Base-by-base conservation (phyloP, 2,113 vertebrate species). In the Microcebus tavaratra region DNA sequence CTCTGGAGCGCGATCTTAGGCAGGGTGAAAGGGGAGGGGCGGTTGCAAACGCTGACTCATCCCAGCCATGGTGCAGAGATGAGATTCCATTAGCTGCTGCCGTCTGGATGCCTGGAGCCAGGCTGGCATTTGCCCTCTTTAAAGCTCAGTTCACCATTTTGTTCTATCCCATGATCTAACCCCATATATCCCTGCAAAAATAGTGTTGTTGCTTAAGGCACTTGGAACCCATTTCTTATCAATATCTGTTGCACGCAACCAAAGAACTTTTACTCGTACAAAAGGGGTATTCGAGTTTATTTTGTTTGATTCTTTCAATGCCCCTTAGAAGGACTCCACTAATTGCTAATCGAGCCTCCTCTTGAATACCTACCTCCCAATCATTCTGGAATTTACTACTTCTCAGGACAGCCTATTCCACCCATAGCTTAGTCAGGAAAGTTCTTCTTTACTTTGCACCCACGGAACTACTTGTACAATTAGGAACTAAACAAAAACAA, bases 21-120 rank as follows among this genome's bases (percentile, higher is more conserved):
- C 6, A 23, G 9, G 59, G 55, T 8, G 25, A 59, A 2, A n/a
- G 6, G 17, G 34, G 48, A 20, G 39, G 48, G 48, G 8, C 23
- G 15, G 3, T 7, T 6, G 25, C 2, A 48, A 45, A 12, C 6
- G 2, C 73, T n/a, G 50, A 18, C 3, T 27, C 63, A 4, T 57
- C 2, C 8, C 0, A 17, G 72, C 73, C 53, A 7, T 0, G 0
- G 14, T 23, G 29, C 67, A 4, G 6, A 20, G 45, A 53, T 20
- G n/a, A 27, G 59, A 63, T 5, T 7, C 59, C 25, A 10, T 8
- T 9, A 31, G 23, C 27, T 1, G 42, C 65, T 3, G 48, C 39
- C 4, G 0, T 31, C 87, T 17, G 23, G 17, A 21, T 14, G 5
- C 34, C 79, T 25, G 31, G 31, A 80, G 48, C 31, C 63, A 31